These are phyloP conservation scores for Epinotia brunnichana DNA, from an alignment of 2,888 invertebrate genomes.

Conservation along the genomic window DNA sequence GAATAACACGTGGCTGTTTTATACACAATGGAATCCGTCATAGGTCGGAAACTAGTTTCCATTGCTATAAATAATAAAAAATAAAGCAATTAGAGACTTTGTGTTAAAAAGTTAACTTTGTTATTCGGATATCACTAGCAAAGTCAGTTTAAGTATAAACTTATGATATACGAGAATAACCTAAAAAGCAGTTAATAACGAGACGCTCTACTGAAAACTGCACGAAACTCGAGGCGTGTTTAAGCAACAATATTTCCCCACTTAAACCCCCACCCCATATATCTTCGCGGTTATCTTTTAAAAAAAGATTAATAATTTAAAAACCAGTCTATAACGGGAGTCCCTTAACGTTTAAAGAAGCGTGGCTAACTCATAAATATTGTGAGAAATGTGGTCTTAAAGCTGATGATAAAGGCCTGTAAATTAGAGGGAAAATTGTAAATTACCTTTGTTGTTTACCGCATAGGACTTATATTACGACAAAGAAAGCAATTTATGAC, in stretches of 20 bases:
- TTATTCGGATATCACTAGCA: too few species aligned
- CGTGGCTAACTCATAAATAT: constrained; percentile 48
- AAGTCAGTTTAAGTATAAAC: neutral
- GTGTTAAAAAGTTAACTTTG: too few species aligned
- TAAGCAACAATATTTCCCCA: constrained; percentile 20
- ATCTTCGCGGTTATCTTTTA: constrained; percentile 35
- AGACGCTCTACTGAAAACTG: neutral
- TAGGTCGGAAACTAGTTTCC: too few species aligned
- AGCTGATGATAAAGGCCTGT: constrained; percentile 62
- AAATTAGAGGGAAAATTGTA: constrained; percentile 56
- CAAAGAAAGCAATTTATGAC: neutral
- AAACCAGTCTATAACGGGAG: constrained; percentile 40
- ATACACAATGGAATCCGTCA: too few species aligned
- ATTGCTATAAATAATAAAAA: too few species aligned
- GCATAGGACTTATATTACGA: neutral
- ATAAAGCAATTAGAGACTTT: too few species aligned
- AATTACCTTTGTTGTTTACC: constrained; percentile 46
- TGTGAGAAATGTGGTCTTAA: constrained; percentile 57
- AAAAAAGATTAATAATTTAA: constrained; percentile 41
- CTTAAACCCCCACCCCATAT: constrained; percentile 14
- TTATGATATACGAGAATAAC: neutral
- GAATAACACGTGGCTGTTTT: too few species aligned
- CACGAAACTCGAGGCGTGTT: constrained; percentile 4
- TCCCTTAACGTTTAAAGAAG: constrained; percentile 38
- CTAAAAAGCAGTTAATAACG: neutral